Evolutionary conservation across 2,797 vertebrate species (phyloP), one percentile per base, ranked within the genome.

Genomic region (Loris lydekkerianus): DNA sequence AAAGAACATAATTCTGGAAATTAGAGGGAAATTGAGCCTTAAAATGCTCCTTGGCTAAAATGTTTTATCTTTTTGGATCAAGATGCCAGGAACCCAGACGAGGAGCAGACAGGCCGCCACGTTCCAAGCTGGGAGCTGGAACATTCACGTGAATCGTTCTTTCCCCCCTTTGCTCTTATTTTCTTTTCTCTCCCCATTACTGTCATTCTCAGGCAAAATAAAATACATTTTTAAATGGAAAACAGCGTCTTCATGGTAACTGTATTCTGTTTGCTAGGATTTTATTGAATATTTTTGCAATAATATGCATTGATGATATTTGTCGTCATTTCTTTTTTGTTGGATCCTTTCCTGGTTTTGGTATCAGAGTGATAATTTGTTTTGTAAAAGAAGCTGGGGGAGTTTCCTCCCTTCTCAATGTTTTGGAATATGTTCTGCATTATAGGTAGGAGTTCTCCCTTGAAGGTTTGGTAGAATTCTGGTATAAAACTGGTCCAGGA

Each of bases 161-260:
- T 61, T 49, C 25, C 27, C 60, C n/a, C 7, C 8, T 5, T 56
- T 4, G 58, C 73, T 86, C 6, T 83, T 3, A 18, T 25, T 40
- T 17, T 65, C 25, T 17, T 81, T 83, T 65, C 29, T 93, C 34
- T 72, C 4, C 40, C 34, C 3, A 31, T 81, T 81, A 2, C 43
- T 5, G 25, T 14, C n/a, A 46, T 90, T 78, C 27, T 69, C 80
- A 73, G 61, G 65, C 49, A 46, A 63, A 76, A 93, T 5, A 83
- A 65, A 84, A 27, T 21, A 23, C 53, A 46, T 53, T 81, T 93
- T n/a, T 67, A 95, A 92, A 81, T 29, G 58, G 34, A 96, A 92
- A 97, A 72, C 34, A 70, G 18, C 7, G 2, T 49, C 49, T 49
- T 49, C 49, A 49, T 49, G 49, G 46, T 11, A 49, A 49, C 11